Conservation (phyloP, 2,113 vertebrate genomes). For the Empidonax traillii region DNA sequence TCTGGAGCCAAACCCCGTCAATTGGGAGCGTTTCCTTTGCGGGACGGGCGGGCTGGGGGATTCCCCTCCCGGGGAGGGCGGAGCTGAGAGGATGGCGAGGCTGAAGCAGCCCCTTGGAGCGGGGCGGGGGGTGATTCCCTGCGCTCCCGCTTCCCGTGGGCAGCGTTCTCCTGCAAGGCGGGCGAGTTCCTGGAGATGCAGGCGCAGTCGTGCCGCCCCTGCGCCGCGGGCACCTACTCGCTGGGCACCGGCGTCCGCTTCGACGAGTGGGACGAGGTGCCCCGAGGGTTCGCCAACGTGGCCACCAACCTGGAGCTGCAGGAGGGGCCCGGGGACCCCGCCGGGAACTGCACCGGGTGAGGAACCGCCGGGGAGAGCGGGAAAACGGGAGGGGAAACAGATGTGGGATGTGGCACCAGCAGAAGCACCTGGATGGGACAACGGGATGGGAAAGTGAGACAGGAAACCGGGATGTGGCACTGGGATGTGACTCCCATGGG, state of each 20-base stretch:
- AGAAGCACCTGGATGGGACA: too few relatives aligned
- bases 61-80: neutral
- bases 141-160: neutral
- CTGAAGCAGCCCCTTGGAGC: conserved; percentile 33
- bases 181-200: conserved; percentile 95
- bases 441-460: too few relatives aligned
- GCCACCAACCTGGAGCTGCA: conserved; percentile 74
- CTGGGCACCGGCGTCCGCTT: conserved; percentile 88
- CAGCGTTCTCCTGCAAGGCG: conserved; percentile 91
- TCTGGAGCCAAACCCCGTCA: neutral
- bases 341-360: conserved; percentile 86
- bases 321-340: neutral
- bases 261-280: conserved; percentile 90
- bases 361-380: neutral
- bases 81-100: neutral
- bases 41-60: too few relatives aligned
- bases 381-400: neutral
- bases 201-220: conserved; percentile 86
- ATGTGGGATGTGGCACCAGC: too few relatives aligned
- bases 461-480: neutral
- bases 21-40: neutral
- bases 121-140: rapidly evolving
- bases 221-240: conserved; percentile 87
- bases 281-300: conserved; percentile 85
- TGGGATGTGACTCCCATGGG: neutral